Base-by-base conservation (phyloP, 2,113 vertebrate genomes). In the Balaeniceps rex region DNA sequence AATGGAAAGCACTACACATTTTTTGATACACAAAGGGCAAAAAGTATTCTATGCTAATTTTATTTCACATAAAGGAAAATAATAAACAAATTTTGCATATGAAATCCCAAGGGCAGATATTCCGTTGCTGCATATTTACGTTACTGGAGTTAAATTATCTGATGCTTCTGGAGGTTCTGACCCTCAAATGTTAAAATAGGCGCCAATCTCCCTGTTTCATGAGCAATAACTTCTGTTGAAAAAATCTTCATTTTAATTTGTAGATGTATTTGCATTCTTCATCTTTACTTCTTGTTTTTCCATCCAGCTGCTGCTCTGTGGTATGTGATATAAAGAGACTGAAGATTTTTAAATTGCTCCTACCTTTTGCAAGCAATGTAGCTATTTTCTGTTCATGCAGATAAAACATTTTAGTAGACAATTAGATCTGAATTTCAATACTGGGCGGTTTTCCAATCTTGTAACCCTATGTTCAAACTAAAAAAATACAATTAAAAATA, bases 401-500 rank as follows among this genome's bases (percentile, higher is more conserved):
- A 69, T 86, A 71, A 75, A 88, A 63, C 8, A 75, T 61, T 82
- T 66, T 38, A 65, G 24, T 38, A 74, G 22, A 42, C 40, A 84
- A 36, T 75, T 55, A 55, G 19, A 31, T 65, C 18, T 75, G 46
- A 84, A 52, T 93, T 92, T 58, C 54, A 54, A 54, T 33, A 64
- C 6, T 69, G 21, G 11, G 1, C 75, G 57, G 40, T 51, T 92
- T 94, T 89, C 83, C 60, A 87, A 10, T 58, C 87, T 94, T 95
- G 70, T 75, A 97, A 88, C 34, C 21, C 70, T 65, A 58, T 61
- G 52, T 83, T 70, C 42, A 81, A 92, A 92, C n/a, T 55, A 68
- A 88, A 82, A 78, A 64, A 71, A 85, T 12, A 87, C 65, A 88
- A 72, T 85, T 92, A 61, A 14, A 80, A 96, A 93, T 94, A 83